Evolutionary conservation across 2,797 vertebrate species (phyloP).

Genomic region (Oceanodroma leucorhoa): DNA sequence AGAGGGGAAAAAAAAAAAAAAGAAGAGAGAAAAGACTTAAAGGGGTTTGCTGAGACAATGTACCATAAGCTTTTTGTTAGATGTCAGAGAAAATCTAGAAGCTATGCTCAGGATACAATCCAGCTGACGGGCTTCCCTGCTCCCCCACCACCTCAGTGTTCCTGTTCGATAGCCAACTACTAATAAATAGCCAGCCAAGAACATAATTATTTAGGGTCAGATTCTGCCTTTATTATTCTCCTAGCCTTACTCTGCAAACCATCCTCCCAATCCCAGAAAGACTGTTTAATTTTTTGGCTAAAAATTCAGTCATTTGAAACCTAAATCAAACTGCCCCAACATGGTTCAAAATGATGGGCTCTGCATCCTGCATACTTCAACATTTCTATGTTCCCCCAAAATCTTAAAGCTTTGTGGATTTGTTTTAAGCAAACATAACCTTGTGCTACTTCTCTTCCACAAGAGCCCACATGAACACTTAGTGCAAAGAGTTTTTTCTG

Average conservation of each 20-base stretch:
- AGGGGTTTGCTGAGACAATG: background rate
- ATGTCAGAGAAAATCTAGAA: background rate
- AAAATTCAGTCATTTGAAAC: background rate
- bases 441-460: background rate
- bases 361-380: background rate
- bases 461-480: background rate
- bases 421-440: background rate
- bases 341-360: background rate
- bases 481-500: background rate
- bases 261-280: background rate
- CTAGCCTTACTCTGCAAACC: background rate
- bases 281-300: background rate
- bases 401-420: background rate
- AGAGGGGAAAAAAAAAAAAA: background rate
- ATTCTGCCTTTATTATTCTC: background rate
- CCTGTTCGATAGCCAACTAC: background rate
- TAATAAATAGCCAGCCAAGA: background rate
- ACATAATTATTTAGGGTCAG: background rate
- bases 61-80: background rate
- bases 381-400: background rate
- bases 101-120: background rate
- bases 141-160: background rate
- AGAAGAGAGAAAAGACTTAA: background rate
- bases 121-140: background rate
- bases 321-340: background rate